Base-by-base conservation (phyloP, 2,888 invertebrate species). In the Tachystola acroxantha region DNA sequence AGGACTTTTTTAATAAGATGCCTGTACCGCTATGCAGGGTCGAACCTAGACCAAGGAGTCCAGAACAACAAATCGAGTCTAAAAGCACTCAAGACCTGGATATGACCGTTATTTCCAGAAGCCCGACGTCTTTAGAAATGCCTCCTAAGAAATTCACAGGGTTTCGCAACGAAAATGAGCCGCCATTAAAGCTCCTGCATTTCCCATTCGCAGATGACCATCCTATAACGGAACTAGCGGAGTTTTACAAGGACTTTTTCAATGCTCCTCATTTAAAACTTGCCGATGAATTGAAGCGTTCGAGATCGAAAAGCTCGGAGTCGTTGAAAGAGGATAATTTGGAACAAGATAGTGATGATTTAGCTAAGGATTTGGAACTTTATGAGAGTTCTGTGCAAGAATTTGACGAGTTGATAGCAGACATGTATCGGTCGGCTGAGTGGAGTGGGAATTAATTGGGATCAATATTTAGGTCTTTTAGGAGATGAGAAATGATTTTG, bases 231-330 rank as follows among this genome's bases (percentile, higher is more conserved):
- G 95, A 95, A 66, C 80, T 95, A 45, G 93, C 94, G 1, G 89
- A 91, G 52, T 95, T 95, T 74, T 95, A 93, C 69, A 89, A 92
- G 31, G 94, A 95, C 48, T 94, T 94, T 71, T 93, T 94, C 67
- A 91, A 91, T 48, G 94, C 95, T 2, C 86, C 86, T 2, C 72
- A 81, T 53, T 60, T 85, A 40, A 82, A 82, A 32, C 46, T 84
- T 5, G 67, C 68, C 0, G 77, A 77, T 2, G 70, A 75, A 16
- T 30, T 58, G 24, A 53, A 43, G 11, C 34, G 19, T 38, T 57
- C 53, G 2, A 53, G 46, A 24, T 41, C 49, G 1, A 62, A 59
- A 32, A 64, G 60, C 33, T 53, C 62, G 1, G 73, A 74, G 12
- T 59, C 61, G 0, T 34, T 62, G 5, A 64, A 57, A 28, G 67